Base-by-base conservation (phyloP, 2,797 vertebrate genomes). In the Carduelis carduelis region DNA sequence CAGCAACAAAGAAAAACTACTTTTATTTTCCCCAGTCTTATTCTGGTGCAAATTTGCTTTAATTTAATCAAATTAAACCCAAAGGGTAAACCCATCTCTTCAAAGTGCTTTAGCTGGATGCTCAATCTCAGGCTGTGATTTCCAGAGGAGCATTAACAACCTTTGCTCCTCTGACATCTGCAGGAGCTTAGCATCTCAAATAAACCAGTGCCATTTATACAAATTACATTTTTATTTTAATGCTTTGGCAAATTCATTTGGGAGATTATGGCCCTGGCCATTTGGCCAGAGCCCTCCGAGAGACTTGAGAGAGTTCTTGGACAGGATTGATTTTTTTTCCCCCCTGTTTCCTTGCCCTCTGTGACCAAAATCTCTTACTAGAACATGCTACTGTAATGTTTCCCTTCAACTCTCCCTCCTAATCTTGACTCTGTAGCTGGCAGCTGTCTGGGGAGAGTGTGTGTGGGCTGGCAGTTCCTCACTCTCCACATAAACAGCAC, bases 71-170 rank as follows among this genome's bases (percentile, higher is more conserved):
- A 89, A 91, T 78, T 37, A 78, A 77, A 68, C 37, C 43, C 63
- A n/a, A 43, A 65, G 34, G 41, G 8, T 75, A 77, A 87, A 83
- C 5, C 44, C 64, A 79, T 60, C 37, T 59, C 70, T 91, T 72
- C 63, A 6, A 72, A 91, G 46, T 39, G 6, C 79, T 86, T n/a
- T 65, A 21, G 14, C 39, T 85, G 71, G 83, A 77, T 20, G 30
- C 44, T 82, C 55, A 52, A 0, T 10, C 57, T 61, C 3, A 2
- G 2, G 0, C 32, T 87, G 59, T 56, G 37, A 8, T 46, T 95
- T 76, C 90, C 93, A 94, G 79, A 93, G 76, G 32, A 91, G 41
- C 47, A 88, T 94, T 92, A 95, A 94, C 89, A 89, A 70, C 69
- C 11, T 64, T 79, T 8, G 7, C 63, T 83, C 34, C 76, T 76